Percentiles rank a stretch among this genome's conserved stretches.
Evolutionary conservation across 1,140 invertebrate genomes (phyloP).

Genomic region (Drosophila sturtevanti): DNA sequence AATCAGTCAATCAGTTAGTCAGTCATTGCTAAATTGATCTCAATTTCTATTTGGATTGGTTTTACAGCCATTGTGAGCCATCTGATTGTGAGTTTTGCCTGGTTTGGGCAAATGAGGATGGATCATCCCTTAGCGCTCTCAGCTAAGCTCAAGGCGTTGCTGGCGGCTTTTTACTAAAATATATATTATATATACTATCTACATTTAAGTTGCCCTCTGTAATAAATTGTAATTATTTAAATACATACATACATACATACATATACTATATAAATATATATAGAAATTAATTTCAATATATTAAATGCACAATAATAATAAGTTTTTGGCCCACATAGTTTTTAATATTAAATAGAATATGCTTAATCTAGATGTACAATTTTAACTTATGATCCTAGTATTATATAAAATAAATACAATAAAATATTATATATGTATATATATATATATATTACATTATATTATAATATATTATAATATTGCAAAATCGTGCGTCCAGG

Average conservation of each 20-base stretch:
- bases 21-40: conserved; percentile 65
- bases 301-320: not conserved
- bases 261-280: not conserved
- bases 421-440: conserved; percentile 20
- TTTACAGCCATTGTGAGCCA: conserved; percentile 68
- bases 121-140: not conserved
- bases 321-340: not conserved
- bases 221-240: conserved; percentile 19
- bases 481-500: too few relatives aligned
- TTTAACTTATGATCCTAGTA: conserved; percentile 30
- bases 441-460: not conserved
- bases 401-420: conserved; percentile 23
- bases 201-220: not conserved
- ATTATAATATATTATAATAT: too few relatives aligned
- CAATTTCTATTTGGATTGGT: conserved; percentile 74
- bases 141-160: conserved; percentile 7
- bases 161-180: not conserved
- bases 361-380: not conserved
- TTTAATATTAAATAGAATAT: not conserved
- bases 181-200: not conserved
- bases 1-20: conserved; percentile 42
- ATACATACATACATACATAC: not conserved
- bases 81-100: conserved; percentile 6
- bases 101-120: not conserved
- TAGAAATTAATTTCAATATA: not conserved